Evolutionary conservation across 1,140 invertebrate genomes (phyloP).

Genomic region (Eumaeus atala): DNA sequence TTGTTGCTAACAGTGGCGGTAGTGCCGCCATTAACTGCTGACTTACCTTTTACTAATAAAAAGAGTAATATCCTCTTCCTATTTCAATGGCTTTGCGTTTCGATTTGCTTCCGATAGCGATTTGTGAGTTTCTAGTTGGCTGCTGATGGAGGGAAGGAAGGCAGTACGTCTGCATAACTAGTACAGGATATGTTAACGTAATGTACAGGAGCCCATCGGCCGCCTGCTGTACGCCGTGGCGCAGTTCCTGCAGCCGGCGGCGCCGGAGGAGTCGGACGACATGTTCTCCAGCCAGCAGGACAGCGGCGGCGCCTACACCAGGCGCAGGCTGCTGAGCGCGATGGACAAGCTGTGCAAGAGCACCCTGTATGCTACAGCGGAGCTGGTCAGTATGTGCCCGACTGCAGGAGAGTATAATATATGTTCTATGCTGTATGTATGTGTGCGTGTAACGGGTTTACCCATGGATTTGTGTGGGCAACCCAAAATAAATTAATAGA

Average conservation of each 20-base stretch:
- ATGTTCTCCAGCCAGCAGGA: conserved; percentile 39
- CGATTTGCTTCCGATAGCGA: too few relatives aligned
- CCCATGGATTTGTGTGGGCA: too few relatives aligned
- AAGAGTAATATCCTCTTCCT: too few relatives aligned
- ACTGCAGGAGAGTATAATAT: too few relatives aligned
- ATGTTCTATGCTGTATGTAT: too few relatives aligned
- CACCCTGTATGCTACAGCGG: not conserved
- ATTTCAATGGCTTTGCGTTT: too few relatives aligned
- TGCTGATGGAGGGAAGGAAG: too few relatives aligned
- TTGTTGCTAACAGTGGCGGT: conserved; percentile 87
- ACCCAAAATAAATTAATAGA: too few relatives aligned
- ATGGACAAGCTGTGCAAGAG: conserved; percentile 35
- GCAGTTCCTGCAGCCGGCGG: conserved; percentile 39
- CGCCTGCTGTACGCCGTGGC: conserved; percentile 41
- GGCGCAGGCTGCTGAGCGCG: conserved; percentile 12
- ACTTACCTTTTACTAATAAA: conserved; percentile 89
- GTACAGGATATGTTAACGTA: not conserved
- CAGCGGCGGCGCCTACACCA: conserved; percentile 27
- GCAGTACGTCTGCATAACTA: too few relatives aligned
- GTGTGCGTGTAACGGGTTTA: too few relatives aligned
- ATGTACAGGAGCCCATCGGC: conserved; percentile 48
- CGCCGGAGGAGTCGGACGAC: conserved; percentile 37
- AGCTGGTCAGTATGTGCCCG: not conserved
- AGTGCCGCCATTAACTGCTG: conserved; percentile 87
- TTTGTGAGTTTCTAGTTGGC: too few relatives aligned